A percentile compares a stretch with the other conserved stretches of the same genome.
phyloP scores from a whole-genome alignment of 2,797 vertebrate genomes.

The Falco peregrinus region DNA sequence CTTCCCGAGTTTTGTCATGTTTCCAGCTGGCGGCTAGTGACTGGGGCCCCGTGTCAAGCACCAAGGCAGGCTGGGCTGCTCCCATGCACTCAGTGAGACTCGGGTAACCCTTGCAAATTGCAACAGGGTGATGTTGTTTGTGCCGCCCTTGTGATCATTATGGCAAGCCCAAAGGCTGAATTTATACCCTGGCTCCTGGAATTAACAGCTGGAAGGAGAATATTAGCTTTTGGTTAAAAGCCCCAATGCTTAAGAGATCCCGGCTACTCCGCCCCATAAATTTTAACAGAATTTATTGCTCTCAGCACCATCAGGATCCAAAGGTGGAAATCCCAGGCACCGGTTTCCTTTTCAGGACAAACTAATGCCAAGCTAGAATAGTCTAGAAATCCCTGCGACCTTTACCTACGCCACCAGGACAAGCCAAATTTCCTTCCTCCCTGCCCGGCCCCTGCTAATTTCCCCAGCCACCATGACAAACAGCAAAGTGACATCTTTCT shows the following conservation, averaged over 20 bases:
- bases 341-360: not conserved
- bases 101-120: not conserved
- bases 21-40: not conserved
- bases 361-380: not conserved
- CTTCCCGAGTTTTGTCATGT: not conserved
- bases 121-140: not conserved
- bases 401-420: not conserved
- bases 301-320: rapidly evolving
- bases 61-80: rapidly evolving
- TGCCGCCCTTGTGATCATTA: not conserved
- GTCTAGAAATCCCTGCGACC: not conserved
- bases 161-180: not conserved
- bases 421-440: not conserved
- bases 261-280: not conserved
- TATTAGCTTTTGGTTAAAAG: not conserved
- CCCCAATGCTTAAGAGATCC: not conserved
- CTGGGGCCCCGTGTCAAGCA: not conserved
- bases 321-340: not conserved
- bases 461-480: constrained; percentile 55
- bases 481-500: constrained; percentile 65
- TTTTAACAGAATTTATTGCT: not conserved
- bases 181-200: not conserved
- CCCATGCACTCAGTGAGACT: rapidly evolving
- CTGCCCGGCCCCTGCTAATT: constrained; percentile 42
- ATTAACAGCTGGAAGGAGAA: not conserved